Evolutionary conservation across 2,113 vertebrate genomes (phyloP), one percentile per base, ranked within the genome.

Genomic region (Alosa alosa): DNA sequence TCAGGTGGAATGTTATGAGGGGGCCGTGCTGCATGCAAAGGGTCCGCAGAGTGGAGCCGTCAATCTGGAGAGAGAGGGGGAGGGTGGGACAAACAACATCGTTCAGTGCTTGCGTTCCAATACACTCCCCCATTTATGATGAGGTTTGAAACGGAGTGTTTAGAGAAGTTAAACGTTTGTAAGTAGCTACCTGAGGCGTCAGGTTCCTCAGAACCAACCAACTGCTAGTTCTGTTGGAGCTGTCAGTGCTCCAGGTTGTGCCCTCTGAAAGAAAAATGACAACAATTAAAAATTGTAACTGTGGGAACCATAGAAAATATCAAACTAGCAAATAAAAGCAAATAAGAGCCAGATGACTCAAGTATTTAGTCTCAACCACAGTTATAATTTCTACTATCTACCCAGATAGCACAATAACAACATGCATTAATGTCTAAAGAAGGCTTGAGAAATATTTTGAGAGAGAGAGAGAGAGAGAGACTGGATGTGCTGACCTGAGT

Each of bases 131-230:
- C 22, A 64, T 64, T n/a, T 4, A 64, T 64, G 18, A 3, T 5
- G 2, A 57, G 18, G 52, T 49, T 57, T 57, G 15, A 17, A 20
- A 44, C 41, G 0, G 41, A n/a, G 4, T 45, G 25, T 36, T 2
- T 8, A n/a, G 41, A 39, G 18, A 52, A 3, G 52, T 4, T 6
- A 55, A 31, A 20, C 3, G 88, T 89, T 0, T 18, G 4, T 55
- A 20, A 13, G 68, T 75, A 17, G 39, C 39, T 93, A 99, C 98
- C 96, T 99, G 98, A 92, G 98, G 98, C 0, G 98, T 99, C 92
- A 99, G 97, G 93, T 99, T 99, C 88, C 98, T 96, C 89, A 99
- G 95, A 86, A 99, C 98, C 90, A 99, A 96, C 98, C 98, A 99
- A 95, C 97, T 99, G 95, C 97, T 99, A 87, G 97, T 97, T 91